Conservation (phyloP, 2,797 vertebrate species). For the Micrastur ruficollis region DNA sequence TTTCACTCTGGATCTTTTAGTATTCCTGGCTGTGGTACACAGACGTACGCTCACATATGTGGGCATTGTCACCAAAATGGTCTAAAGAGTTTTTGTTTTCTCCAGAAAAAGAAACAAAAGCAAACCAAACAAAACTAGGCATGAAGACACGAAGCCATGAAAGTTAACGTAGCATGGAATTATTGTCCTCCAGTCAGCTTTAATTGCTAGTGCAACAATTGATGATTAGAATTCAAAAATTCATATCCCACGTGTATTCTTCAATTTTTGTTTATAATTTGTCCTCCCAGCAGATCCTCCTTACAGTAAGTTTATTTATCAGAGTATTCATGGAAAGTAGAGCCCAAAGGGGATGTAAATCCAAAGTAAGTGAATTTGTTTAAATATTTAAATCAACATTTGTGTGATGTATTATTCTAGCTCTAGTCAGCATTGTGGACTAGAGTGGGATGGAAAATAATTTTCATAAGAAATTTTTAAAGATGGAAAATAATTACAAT, state of each 20-base stretch:
- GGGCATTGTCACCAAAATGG: not conserved
- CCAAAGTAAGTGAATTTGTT: slow-evolving; percentile 53
- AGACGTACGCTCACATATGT: not conserved
- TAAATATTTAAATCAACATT: slow-evolving; percentile 56
- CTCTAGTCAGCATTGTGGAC: not conserved
- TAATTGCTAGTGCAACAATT: slow-evolving; percentile 35
- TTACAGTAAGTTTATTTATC: slow-evolving; percentile 44
- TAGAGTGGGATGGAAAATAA: not conserved
- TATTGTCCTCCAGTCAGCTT: slow-evolving; percentile 27
- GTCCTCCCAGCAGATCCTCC: slow-evolving; percentile 30
- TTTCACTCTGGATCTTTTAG: not conserved
- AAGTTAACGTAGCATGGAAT: not conserved
- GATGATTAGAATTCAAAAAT: slow-evolving; percentile 53
- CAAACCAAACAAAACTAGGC: not conserved
- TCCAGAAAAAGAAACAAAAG: not conserved
- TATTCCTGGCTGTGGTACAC: not conserved
- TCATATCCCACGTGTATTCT: slow-evolving; percentile 41
- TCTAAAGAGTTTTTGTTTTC: not conserved
- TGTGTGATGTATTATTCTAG: slow-evolving; percentile 32
- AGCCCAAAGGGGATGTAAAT: slow-evolving; percentile 57
- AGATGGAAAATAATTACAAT: not conserved
- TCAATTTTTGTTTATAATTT: slow-evolving; percentile 63
- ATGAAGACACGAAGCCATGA: not conserved
- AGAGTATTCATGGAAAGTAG: slow-evolving; percentile 30
- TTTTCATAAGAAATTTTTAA: slow-evolving; percentile 1